Evolutionary conservation across 64 coral and sea anemone species (phyloP).

Genomic region (Exaiptasia diaphana): DNA sequence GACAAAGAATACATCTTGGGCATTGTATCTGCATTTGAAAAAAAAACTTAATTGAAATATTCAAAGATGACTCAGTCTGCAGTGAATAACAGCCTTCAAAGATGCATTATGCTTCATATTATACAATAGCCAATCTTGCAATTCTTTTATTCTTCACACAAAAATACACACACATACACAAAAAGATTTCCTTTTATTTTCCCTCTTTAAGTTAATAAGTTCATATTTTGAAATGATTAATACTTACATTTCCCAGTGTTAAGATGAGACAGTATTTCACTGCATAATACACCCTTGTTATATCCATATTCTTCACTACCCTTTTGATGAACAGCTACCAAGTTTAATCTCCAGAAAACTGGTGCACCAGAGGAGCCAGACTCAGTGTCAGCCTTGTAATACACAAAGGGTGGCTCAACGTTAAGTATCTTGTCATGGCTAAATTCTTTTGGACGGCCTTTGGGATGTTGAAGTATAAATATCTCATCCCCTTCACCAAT

Average conservation of each 20-base stretch:
- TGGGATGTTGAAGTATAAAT: slow-evolving; percentile 76
- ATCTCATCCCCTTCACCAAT: slow-evolving; percentile 41
- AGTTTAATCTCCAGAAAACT: slow-evolving; percentile 49
- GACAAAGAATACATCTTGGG: neutral
- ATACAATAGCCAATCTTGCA: too few relatives aligned
- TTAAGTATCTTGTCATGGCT: slow-evolving; percentile 51
- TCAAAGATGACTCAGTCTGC: too few relatives aligned
- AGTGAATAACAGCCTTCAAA: too few relatives aligned
- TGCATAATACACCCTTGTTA: slow-evolving; percentile 85
- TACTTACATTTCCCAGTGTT: slow-evolving; percentile 71
- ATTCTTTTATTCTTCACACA: too few relatives aligned
- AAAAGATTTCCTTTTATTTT: too few relatives aligned
- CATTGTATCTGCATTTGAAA: slow-evolving; percentile 36
- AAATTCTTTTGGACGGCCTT: slow-evolving; percentile 61
- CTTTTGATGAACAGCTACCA: slow-evolving; percentile 76
- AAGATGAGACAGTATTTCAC: slow-evolving; percentile 76
- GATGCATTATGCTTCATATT: too few relatives aligned
- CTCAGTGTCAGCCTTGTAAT: slow-evolving; percentile 81
- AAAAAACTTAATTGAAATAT: neutral
- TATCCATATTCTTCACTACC: slow-evolving; percentile 59
- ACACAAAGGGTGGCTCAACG: slow-evolving; percentile 66
- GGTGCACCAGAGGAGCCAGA: slow-evolving; percentile 79
- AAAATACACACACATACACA: too few relatives aligned
- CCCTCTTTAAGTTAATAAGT: too few relatives aligned
- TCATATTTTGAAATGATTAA: too few relatives aligned